These are phyloP conservation scores for Bombus vancouverensis DNA, from an alignment of 1,140 invertebrate species.

Conservation along the genomic window DNA sequence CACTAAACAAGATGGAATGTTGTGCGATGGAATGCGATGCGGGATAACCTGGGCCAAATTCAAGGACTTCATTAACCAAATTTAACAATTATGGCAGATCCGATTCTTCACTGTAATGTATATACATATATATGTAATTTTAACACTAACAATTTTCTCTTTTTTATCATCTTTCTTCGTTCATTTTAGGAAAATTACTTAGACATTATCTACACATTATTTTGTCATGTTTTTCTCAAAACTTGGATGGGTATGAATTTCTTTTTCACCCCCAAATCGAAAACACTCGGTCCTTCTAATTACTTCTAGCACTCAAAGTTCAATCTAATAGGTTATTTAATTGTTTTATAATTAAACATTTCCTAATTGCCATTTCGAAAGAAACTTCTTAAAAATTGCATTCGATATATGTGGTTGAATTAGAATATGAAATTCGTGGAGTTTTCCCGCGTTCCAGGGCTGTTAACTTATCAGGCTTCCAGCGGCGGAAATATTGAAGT, in stretches of 20 bases:
- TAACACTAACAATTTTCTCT: background rate
- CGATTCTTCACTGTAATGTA: no score
- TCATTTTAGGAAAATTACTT: background rate
- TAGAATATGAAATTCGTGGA: background rate
- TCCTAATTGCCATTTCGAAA: background rate
- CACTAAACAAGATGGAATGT: no score
- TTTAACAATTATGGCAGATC: no score
- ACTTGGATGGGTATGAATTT: background rate
- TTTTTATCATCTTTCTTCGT: background rate
- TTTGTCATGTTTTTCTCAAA: background rate
- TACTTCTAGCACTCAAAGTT: background rate
- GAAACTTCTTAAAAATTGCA: background rate
- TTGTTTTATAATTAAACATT: background rate
- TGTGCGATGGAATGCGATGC: no score
- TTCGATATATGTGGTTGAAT: background rate
- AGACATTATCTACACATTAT: background rate
- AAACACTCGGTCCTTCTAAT: background rate
- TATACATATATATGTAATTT: no score
- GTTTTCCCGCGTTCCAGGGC: slow-evolving; percentile 33
- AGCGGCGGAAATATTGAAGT: background rate
- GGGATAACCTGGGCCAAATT: no score
- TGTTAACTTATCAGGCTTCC: background rate
- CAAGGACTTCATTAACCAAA: no score
- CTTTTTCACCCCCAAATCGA: background rate
- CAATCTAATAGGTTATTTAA: background rate